Conservation (phyloP, 2,797 vertebrate genomes). For the Betta splendens region DNA sequence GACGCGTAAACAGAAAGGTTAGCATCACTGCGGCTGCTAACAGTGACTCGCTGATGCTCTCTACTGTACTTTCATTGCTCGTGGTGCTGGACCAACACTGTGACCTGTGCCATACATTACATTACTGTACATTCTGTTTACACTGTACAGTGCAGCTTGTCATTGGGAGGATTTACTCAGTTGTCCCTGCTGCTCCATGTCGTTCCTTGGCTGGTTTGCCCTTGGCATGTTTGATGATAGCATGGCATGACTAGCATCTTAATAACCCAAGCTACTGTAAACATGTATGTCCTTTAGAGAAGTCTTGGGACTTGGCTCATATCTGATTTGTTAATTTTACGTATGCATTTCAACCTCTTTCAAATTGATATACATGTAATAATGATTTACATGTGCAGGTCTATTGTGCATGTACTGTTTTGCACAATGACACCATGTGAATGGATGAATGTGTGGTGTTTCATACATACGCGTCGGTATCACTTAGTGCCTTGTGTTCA, state of each 20-base stretch:
- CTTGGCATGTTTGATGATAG: constrained; percentile 22
- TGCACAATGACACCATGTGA: no score
- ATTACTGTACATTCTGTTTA: no score
- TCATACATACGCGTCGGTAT: no score
- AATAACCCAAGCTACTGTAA: constrained; percentile 7
- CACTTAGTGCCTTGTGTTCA: constrained; percentile 7
- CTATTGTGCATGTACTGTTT: no score
- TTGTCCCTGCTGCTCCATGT: background rate
- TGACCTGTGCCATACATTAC: constrained; percentile 7
- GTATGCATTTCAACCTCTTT: no score
- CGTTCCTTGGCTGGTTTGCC: constrained; percentile 19
- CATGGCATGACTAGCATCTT: constrained; percentile 17
- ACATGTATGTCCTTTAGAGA: no score
- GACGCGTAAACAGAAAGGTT: background rate
- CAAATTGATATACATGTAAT: no score
- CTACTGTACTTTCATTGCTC: background rate
- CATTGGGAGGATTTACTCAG: constrained; percentile 14
- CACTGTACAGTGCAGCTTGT: background rate
- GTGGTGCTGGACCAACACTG: background rate
- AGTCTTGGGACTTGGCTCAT: no score
- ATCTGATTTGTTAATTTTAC: no score
- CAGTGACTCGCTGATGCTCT: background rate
- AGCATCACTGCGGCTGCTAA: background rate
- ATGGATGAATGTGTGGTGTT: no score
- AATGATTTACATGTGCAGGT: no score